Evolutionary conservation across 2,113 vertebrate species (phyloP).

Genomic region (Nothocercus nigrocapillus): DNA sequence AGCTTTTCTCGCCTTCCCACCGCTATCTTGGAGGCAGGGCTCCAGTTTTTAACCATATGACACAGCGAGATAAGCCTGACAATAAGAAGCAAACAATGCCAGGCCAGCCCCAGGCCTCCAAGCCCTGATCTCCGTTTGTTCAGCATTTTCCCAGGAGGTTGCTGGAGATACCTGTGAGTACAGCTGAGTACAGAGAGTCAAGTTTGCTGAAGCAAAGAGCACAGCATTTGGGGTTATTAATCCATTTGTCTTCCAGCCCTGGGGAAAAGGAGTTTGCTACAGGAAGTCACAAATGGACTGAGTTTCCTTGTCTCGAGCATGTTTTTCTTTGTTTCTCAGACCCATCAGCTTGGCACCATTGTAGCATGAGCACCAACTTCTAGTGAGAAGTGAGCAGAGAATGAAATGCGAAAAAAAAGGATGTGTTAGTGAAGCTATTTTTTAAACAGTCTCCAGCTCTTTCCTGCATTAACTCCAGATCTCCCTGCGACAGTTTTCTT

Average conservation of each 20-base stretch:
- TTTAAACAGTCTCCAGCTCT: constrained; percentile 10
- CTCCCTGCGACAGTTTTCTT: background rate
- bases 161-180: constrained; percentile 18
- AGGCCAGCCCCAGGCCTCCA: background rate
- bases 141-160: constrained; percentile 44
- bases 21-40: constrained; percentile 55
- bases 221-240: constrained; percentile 52
- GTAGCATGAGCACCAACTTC: background rate
- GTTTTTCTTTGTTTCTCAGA: background rate
- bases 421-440: constrained; percentile 13
- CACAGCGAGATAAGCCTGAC: constrained; percentile 69
- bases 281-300: background rate
- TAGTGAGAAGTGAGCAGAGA: constrained; percentile 6
- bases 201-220: constrained; percentile 42
- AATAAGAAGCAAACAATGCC: constrained; percentile 68
- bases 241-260: constrained; percentile 33
- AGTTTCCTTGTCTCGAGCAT: background rate
- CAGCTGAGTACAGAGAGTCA: constrained; percentile 25
- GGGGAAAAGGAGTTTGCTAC: background rate
- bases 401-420: background rate
- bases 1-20: constrained; percentile 35
- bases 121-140: constrained; percentile 56
- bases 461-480: constrained; percentile 12
- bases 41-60: constrained; percentile 68
- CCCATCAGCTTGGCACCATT: background rate